Percentiles rank a stretch among this genome's conserved stretches.
Evolutionary conservation across 2,797 vertebrate species (phyloP).

Genomic region (Taeniopygia guttata): DNA sequence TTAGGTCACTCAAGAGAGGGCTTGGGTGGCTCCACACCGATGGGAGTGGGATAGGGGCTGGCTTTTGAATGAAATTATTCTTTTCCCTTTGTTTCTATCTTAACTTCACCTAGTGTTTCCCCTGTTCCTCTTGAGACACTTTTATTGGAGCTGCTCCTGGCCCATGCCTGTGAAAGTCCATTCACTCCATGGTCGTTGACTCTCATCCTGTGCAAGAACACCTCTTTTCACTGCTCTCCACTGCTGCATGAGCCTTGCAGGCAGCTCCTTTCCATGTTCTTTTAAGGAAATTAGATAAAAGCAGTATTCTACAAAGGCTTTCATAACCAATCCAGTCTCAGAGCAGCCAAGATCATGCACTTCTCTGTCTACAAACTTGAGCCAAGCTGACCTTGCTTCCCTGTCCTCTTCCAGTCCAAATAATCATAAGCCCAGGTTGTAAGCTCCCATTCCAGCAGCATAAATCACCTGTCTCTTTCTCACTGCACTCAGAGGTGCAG

Average conservation of each 20-base stretch:
- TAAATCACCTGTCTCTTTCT: neutral
- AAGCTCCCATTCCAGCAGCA: neutral
- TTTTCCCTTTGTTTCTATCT: neutral
- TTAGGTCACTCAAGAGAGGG: neutral
- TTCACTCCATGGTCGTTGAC: accelerated
- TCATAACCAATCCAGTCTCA: neutral
- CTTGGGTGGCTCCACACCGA: neutral
- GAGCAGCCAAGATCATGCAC: neutral
- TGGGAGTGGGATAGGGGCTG: neutral
- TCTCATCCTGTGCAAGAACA: neutral
- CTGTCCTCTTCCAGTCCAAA: neutral
- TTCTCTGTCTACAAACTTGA: neutral
- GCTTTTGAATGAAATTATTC: neutral
- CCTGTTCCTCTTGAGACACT: neutral
- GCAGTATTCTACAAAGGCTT: accelerated
- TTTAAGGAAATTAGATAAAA: neutral
- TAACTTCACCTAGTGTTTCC: neutral
- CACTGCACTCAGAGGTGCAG: neutral
- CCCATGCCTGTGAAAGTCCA: neutral
- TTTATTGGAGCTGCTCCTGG: neutral
- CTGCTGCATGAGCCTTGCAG: neutral
- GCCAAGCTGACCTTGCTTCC: neutral
- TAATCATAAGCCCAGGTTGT: neutral
- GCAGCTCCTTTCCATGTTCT: neutral
- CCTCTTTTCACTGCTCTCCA: neutral